A percentile compares a stretch with the other conserved stretches of the same genome.
phyloP scores from a whole-genome alignment of 2,113 vertebrate species.

The Hippocampus mohnikei region DNA sequence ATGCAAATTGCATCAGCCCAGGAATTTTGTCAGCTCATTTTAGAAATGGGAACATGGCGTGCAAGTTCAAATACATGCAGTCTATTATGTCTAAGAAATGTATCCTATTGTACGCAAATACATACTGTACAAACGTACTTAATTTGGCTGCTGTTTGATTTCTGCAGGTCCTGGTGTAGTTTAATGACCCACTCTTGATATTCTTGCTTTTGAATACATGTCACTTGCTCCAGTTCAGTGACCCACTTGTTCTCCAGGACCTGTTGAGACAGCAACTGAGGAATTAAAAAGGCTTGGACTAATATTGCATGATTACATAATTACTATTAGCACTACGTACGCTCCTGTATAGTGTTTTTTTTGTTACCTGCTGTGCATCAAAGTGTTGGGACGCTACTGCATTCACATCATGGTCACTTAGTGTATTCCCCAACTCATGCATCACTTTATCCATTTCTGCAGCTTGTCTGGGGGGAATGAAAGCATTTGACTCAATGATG shows the following conservation, averaged over 20 bases:
- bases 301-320: neutral
- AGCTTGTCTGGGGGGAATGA: conserved; percentile 76
- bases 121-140: conserved; percentile 75
- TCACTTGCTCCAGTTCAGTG: conserved; percentile 90
- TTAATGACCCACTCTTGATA: conserved; percentile 99
- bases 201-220: conserved; percentile 93
- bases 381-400: conserved; percentile 92
- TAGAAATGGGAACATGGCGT: neutral
- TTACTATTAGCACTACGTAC: neutral
- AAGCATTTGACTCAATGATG: neutral
- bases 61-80: neutral
- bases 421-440: conserved; percentile 90
- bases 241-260: conserved; percentile 94
- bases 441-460: conserved; percentile 95
- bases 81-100: neutral
- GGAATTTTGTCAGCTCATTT: neutral
- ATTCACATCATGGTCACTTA: conserved; percentile 95
- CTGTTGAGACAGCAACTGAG: conserved; percentile 56
- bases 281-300: neutral
- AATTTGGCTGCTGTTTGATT: conserved; percentile 88
- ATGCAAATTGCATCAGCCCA: neutral
- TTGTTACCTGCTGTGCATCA: conserved; percentile 88
- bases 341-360: neutral
- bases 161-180: conserved; percentile 91
- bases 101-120: neutral